Percentiles rank a stretch among this genome's conserved stretches.
These are phyloP conservation scores for Hydropotes inermis DNA, from an alignment of 2,113 vertebrate genomes.

Conservation along the genomic window DNA sequence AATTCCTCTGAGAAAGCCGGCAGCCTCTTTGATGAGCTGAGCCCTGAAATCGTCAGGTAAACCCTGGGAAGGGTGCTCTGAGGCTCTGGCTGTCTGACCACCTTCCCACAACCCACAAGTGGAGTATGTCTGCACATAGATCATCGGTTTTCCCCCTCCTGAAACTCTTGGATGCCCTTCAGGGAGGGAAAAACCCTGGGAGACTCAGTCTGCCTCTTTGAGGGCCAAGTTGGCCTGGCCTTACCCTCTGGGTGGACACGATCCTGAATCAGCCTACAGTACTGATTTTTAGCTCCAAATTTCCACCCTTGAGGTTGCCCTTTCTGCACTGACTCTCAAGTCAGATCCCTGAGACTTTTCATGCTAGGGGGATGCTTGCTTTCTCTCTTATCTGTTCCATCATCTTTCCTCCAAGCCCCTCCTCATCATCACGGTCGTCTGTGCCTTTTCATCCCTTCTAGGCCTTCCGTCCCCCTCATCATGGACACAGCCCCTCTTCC, in stretches of 20 bases:
- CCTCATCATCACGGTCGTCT: rapidly evolving
- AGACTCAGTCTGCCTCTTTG: background rate
- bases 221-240: background rate
- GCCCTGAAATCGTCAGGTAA: background rate
- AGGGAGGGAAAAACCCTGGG: background rate
- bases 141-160: background rate
- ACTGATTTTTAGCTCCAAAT: background rate
- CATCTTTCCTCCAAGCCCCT: background rate
- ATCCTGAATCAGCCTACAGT: background rate
- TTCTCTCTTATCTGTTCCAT: background rate
- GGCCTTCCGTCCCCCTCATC: background rate
- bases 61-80: background rate
- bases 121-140: background rate
- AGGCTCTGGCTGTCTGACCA: background rate
- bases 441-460: background rate
- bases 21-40: constrained; percentile 7
- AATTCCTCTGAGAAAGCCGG: background rate
- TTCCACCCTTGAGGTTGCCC: background rate
- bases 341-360: background rate
- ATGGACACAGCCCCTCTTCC: background rate
- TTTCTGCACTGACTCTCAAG: background rate
- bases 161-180: background rate
- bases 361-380: background rate
- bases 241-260: background rate
- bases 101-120: background rate